Evolutionary conservation across 2,888 invertebrate species (phyloP).

Genomic region (Apotomis turbidana): DNA sequence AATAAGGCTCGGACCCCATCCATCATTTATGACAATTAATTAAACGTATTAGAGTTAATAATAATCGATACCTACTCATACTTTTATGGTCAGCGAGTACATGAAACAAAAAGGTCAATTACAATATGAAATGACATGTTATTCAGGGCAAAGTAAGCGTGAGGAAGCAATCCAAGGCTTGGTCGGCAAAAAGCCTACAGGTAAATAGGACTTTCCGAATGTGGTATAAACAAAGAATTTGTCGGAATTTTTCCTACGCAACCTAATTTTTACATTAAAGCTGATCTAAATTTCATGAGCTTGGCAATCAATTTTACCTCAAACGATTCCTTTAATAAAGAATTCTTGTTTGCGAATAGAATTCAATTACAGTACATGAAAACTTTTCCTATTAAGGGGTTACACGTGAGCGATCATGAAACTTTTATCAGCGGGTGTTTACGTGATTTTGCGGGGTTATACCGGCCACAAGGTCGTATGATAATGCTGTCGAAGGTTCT

Average conservation of each 20-base stretch:
- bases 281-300: conserved; percentile 39
- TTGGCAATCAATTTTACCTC: conserved; percentile 29
- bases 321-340: conserved; percentile 30
- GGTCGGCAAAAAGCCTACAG: conserved; percentile 22
- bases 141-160: conserved; percentile 10
- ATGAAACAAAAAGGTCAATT: conserved; percentile 74
- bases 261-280: conserved; percentile 22
- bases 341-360: conserved; percentile 31
- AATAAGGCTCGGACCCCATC: conserved; percentile 27
- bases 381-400: conserved; percentile 61
- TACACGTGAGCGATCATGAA: conserved; percentile 60
- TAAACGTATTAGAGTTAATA: conserved; percentile 44
- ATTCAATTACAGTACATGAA: conserved; percentile 52
- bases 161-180: conserved; percentile 13
- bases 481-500: conserved; percentile 53
- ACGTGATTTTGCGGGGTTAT: conserved; percentile 44
- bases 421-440: conserved; percentile 57
- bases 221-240: background rate
- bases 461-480: conserved; percentile 62
- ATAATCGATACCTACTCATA: conserved; percentile 74
- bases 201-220: background rate
- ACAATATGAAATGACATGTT: conserved; percentile 37
- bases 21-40: conserved; percentile 44
- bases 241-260: background rate
- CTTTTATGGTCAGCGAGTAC: conserved; percentile 72